Evolutionary conservation across 1,140 invertebrate genomes (phyloP), one percentile per base, ranked within the genome.

Genomic region (Zaprionus gabonicus): DNA sequence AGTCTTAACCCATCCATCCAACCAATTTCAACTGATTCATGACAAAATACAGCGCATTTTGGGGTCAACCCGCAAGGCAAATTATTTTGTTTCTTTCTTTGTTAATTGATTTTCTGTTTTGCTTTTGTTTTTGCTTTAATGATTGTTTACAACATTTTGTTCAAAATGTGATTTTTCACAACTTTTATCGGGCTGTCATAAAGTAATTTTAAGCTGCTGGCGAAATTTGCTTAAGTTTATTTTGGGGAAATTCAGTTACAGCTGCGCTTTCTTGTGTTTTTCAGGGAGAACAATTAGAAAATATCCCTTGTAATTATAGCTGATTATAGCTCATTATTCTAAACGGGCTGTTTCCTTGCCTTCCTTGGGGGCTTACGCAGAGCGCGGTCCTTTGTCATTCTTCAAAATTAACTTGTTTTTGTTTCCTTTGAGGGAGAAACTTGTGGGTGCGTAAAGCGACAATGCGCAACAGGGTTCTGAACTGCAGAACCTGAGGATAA

Each of bases 1-100:
- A 28, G 25, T 56, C 53, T 56, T 56, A 56, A 56, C 53, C 53
- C 53, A 56, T 28, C 53, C 51, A 55, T 23, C 51, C 53, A 56
- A 2, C 53, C 53, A 56, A 56, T 56, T 56, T 28, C 53, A 28
- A 56, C 23, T 56, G 53, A 56, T 56, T 56, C 53, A 56, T 56
- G 53, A 56, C 25, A 56, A 56, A 56, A 56, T 56, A 15, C 6
- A 31, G 27, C 53, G 31, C 31, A 28, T 56, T 56, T 51, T 51
- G 17, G 20, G 46, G 46, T 51, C 20, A 25, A 20, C 46, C 20
- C 46, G 46, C 20, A 20, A 25, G 46, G 20, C 46, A 4, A 46
- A 46, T 17, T 46, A 51, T 51, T 51, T 51, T 51, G 20, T 51
- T 46, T 46, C 7, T 9, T 46, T 46, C n/a, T 46, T 46, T 51